phyloP scores from a whole-genome alignment of 2,113 vertebrate genomes.

The Egretta garzetta region DNA sequence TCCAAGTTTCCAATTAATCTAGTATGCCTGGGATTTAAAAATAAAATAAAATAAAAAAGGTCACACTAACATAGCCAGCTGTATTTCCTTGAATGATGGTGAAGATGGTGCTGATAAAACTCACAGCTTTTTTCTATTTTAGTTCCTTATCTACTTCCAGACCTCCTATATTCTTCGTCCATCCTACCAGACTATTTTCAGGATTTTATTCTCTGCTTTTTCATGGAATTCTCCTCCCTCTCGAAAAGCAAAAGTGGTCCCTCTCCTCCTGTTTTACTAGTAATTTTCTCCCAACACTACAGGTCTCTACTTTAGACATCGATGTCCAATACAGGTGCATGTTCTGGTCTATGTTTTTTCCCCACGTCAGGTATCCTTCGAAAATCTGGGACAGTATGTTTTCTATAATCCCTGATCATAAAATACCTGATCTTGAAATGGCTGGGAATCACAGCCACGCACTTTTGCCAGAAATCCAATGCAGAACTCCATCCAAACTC shows the following conservation, averaged over 20 bases:
- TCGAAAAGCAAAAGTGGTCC: neutral
- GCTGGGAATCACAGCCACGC: neutral
- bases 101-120: neutral
- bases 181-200: neutral
- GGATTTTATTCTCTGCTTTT: neutral
- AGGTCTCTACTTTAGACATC: neutral
- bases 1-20: neutral
- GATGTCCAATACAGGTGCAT: neutral
- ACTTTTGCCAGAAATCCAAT: neutral
- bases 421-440: neutral
- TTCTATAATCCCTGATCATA: neutral
- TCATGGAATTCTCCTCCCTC: neutral
- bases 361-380: neutral
- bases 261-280: neutral
- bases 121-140: neutral
- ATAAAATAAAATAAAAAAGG: neutral
- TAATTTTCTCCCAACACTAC: neutral
- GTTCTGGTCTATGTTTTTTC: neutral
- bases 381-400: neutral
- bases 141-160: neutral
- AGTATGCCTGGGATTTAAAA: neutral
- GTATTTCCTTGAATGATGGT: neutral
- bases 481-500: neutral
- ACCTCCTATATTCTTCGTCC: neutral
- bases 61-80: neutral